phyloP scores from a whole-genome alignment of 2,888 invertebrate genomes.

The Biston stratarius region DNA sequence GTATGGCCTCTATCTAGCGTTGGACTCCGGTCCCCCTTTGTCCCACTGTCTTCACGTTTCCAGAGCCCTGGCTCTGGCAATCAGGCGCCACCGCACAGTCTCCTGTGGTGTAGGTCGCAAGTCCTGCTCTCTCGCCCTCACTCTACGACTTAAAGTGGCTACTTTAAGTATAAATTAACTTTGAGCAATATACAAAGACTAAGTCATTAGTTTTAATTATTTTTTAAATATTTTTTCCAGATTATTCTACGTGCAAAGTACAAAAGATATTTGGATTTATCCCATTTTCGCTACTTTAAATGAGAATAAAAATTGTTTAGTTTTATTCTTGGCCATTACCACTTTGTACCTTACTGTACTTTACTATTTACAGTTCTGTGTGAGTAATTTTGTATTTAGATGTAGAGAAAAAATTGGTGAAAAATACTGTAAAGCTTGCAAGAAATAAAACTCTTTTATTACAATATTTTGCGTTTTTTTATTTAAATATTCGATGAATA shows the following conservation, averaged over 20 bases:
- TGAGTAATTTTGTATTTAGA: conserved; percentile 5
- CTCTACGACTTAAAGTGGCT: too few species aligned
- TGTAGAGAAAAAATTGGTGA: conserved; percentile 17
- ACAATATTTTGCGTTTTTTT: not conserved
- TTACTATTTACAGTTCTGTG: conserved; percentile 21
- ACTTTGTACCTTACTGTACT: not conserved
- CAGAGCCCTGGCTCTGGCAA: too few species aligned
- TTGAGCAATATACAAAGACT: too few species aligned
- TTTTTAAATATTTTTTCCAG: conserved; percentile 23
- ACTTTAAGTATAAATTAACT: too few species aligned
- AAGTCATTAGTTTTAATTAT: too few species aligned
- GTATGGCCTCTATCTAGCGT: too few species aligned
- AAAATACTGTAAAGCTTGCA: conserved; percentile 15
- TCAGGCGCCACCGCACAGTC: too few species aligned
- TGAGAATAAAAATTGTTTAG: not conserved
- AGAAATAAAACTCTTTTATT: not conserved
- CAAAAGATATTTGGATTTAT: conserved; percentile 24
- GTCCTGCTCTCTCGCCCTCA: too few species aligned
- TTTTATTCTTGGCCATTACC: not conserved
- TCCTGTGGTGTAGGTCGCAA: too few species aligned
- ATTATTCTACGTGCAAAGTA: conserved; percentile 17
- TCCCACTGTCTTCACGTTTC: too few species aligned
- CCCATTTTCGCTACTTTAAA: conserved; percentile 10
- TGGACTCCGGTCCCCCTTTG: too few species aligned
- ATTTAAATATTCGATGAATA: too few species aligned